Percentiles rank a stretch among this genome's conserved stretches.
phyloP scores from a whole-genome alignment of 2,888 invertebrate genomes.

The Bibio marci region DNA sequence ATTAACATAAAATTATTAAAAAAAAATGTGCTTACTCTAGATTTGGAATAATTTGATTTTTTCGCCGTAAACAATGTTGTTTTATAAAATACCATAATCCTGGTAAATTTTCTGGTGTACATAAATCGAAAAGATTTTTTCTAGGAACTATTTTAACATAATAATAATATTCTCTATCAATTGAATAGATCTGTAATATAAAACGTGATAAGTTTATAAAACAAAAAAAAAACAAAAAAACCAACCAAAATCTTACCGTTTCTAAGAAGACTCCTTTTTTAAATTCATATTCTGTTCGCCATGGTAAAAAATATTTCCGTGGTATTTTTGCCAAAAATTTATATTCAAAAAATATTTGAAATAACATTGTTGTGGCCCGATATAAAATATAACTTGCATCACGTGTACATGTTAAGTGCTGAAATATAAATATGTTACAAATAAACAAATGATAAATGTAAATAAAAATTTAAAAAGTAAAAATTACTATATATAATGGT shows the following conservation, averaged over 20 bases:
- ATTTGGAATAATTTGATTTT: conserved; percentile 46
- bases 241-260: too few relatives aligned
- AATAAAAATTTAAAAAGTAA: neutral
- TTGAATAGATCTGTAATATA: conserved; percentile 14
- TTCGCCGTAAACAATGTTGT: conserved; percentile 41
- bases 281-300: conserved; percentile 28
- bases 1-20: neutral
- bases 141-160: conserved; percentile 49
- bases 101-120: conserved; percentile 36
- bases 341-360: conserved; percentile 49
- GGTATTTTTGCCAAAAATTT: conserved; percentile 42
- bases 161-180: conserved; percentile 39
- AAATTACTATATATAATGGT: conserved; percentile 40
- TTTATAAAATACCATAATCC: conserved; percentile 53
- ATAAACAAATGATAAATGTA: neutral
- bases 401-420: conserved; percentile 39
- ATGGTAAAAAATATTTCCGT: conserved; percentile 47
- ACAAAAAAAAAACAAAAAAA: conserved; percentile 8
- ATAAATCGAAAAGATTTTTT: conserved; percentile 32
- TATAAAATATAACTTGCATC: conserved; percentile 35
- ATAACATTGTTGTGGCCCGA: conserved; percentile 40
- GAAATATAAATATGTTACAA: conserved; percentile 9
- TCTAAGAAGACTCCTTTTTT: too few relatives aligned
- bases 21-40: conserved; percentile 48
- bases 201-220: conserved; percentile 1